A percentile compares a stretch with the other conserved stretches of the same genome.
Conservation (phyloP, 1,140 invertebrate genomes). For the Melitaea cinxia region DNA sequence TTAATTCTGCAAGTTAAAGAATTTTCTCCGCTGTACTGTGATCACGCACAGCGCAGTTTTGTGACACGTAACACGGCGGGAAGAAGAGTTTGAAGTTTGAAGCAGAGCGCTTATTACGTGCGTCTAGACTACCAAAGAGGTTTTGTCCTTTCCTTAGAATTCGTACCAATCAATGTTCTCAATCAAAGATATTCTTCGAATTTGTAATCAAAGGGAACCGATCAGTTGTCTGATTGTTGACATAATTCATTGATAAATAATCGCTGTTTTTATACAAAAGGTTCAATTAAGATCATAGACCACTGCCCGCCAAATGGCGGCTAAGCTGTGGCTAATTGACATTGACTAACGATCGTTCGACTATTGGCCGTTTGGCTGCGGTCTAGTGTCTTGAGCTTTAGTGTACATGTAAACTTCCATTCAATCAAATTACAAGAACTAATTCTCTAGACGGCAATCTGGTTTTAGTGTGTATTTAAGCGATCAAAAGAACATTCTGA, state of each 20-base stretch:
- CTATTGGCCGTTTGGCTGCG: background rate
- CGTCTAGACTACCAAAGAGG: constrained; percentile 5
- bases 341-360: background rate
- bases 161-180: background rate
- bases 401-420: background rate
- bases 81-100: background rate
- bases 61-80: background rate
- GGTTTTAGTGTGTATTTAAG: no score
- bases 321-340: constrained; percentile 5
- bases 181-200: background rate
- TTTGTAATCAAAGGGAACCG: background rate
- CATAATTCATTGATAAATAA: no score
- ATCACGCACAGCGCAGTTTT: constrained; percentile 4
- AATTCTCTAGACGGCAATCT: no score
- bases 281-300: background rate
- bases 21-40: background rate
- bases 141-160: background rate
- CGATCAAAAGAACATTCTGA: no score
- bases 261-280: background rate
- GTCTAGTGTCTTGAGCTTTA: no score
- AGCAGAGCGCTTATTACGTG: constrained; percentile 5
- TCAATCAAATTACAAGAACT: background rate
- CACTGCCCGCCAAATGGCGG: background rate
- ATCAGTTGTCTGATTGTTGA: no score
- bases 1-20: background rate